Conservation (phyloP, 2,797 vertebrate species). For the Rhabdomys pumilio region DNA sequence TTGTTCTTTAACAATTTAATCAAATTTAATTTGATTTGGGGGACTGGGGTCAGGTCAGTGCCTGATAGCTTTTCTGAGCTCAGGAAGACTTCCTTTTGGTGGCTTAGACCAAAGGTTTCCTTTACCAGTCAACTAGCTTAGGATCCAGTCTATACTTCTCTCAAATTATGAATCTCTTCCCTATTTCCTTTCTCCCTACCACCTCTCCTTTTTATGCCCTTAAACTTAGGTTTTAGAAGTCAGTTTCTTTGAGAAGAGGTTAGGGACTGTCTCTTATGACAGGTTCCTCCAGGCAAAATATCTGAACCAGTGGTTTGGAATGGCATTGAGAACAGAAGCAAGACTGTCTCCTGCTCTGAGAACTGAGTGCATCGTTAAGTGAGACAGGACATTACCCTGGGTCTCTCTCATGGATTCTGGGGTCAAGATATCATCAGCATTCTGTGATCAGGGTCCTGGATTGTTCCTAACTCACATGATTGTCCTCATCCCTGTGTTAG, state of each 20-base stretch:
- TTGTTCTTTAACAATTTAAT: not conserved
- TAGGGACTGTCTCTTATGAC: not conserved
- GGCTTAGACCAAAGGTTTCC: not conserved
- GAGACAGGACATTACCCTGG: not conserved
- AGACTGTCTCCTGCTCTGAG: not conserved
- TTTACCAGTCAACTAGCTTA: not conserved
- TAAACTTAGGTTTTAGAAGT: not conserved
- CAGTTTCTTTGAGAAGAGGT: not conserved
- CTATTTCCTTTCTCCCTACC: not conserved
- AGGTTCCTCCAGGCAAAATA: not conserved
- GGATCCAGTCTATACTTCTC: not conserved
- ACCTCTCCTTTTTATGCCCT: not conserved
- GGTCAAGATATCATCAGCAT: not conserved
- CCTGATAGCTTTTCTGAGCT: constrained; percentile 5
- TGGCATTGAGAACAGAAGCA: not conserved
- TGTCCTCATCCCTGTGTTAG: constrained; percentile 1
- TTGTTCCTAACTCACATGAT: not conserved
- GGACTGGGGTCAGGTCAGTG: no score
- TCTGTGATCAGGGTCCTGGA: not conserved
- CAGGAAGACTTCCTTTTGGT: not conserved
- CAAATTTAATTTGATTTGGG: not conserved
- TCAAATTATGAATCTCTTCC: not conserved
- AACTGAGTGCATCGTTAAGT: not conserved
- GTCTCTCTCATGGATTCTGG: no score
- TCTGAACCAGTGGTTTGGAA: not conserved